Percentiles rank a stretch among this genome's conserved stretches.
phyloP scores from a whole-genome alignment of 2,797 vertebrate genomes.

The Falco novaeseelandiae region DNA sequence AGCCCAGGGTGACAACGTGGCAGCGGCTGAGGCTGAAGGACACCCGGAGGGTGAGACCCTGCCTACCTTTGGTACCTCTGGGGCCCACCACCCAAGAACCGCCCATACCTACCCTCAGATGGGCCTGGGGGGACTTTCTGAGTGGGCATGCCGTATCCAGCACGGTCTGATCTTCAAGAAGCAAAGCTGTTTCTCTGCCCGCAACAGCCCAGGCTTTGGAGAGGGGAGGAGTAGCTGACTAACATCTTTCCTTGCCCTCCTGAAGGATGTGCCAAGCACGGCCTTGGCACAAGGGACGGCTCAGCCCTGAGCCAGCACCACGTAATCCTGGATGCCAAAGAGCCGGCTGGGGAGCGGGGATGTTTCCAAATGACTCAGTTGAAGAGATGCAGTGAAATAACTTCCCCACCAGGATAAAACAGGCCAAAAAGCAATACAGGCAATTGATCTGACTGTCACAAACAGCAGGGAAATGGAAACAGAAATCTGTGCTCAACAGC shows the following conservation, averaged over 20 bases:
- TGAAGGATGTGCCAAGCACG: neutral
- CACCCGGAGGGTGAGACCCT: neutral
- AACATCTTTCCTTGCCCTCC: neutral
- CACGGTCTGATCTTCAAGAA: neutral
- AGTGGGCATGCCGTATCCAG: accelerated
- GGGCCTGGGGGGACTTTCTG: neutral
- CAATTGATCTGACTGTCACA: neutral
- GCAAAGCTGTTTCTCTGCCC: neutral
- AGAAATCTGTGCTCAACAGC: neutral
- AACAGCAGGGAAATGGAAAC: neutral
- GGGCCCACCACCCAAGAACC: neutral
- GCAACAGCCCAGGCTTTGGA: neutral
- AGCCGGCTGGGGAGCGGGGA: neutral
- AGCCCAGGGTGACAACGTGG: neutral
- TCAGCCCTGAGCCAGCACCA: neutral
- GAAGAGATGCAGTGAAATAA: neutral
- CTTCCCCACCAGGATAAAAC: neutral
- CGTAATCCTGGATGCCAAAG: neutral
- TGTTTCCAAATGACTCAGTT: constrained; percentile 3
- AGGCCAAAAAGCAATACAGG: neutral
- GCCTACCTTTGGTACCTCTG: neutral
- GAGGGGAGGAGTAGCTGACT: neutral
- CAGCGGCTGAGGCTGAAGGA: neutral
- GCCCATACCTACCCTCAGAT: neutral
- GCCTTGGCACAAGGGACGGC: neutral